phyloP scores from a whole-genome alignment of 1,140 invertebrate species.

The Eufriesea mexicana region DNA sequence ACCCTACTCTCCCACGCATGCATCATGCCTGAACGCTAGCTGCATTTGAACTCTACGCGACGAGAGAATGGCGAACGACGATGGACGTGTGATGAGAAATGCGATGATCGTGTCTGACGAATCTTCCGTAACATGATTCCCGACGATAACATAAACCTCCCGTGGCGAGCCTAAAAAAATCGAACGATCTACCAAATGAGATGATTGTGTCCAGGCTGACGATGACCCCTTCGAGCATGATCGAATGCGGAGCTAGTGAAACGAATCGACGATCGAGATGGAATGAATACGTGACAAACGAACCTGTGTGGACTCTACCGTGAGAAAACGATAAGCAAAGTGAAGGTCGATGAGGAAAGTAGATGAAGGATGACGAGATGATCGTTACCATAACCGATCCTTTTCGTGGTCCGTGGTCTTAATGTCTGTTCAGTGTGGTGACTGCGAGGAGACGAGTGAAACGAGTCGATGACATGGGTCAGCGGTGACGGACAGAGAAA shows the following conservation, averaged over 20 bases:
- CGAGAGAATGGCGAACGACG: constrained; percentile 46
- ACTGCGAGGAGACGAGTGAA: constrained; percentile 1
- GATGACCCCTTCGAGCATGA: neutral
- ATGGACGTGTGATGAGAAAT: constrained; percentile 43
- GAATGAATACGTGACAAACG: neutral
- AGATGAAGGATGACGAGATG: neutral
- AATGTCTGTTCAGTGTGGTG: constrained; percentile 21
- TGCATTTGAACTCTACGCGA: constrained; percentile 55
- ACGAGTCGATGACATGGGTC: neutral
- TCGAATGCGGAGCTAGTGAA: neutral
- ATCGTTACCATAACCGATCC: neutral
- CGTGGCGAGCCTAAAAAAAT: neutral
- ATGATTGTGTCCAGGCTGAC: neutral
- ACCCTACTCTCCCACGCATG: constrained; percentile 45
- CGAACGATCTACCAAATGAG: neutral
- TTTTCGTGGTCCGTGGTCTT: neutral
- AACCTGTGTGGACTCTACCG: neutral
- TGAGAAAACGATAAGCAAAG: neutral
- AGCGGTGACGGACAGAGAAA: neutral
- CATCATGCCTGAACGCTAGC: constrained; percentile 53
- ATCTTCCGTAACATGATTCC: constrained; percentile 4
- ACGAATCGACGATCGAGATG: neutral
- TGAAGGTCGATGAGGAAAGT: neutral
- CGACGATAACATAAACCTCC: constrained; percentile 1
- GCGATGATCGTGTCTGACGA: neutral